Base-by-base conservation (phyloP, 2,888 invertebrate species). In the Andrena camellia region DNA sequence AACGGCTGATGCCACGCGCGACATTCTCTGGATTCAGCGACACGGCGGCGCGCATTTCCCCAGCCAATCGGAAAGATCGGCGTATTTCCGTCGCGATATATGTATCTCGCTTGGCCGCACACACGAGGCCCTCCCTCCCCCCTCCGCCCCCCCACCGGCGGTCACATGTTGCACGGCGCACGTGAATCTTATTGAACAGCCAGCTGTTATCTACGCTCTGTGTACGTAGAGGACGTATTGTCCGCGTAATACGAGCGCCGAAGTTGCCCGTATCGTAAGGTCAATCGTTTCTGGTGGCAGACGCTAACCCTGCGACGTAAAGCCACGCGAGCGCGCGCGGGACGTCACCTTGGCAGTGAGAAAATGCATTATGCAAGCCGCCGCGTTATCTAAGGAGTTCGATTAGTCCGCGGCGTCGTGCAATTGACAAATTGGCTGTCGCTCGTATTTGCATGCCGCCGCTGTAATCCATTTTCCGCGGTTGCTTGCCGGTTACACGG, bases 101-200 rank as follows among this genome's bases (percentile, higher is more conserved):
- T n/a, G n/a, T n/a, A 62, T 52, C 67, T 69, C 52, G 59, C 57
- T 74, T 73, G 23, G 54, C 78, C 62, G 29, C 29, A 54, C 69
- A 59, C 64, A 17, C 64, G 26, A 33, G 23, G 31, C 23, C 50
- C 5, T 8, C 20, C n/a, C n/a, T n/a, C n/a, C n/a, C n/a, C n/a
- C n/a, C n/a, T n/a, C n/a, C n/a, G n/a, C n/a, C n/a, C n/a, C n/a
- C n/a, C n/a, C n/a, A n/a, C n/a, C n/a, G n/a, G 17, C 23, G 63
- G 75, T 84, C 84, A 84, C 83, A 83, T 79, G 81, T 73, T 42
- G 13, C 17, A 5, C 54, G 70, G 23, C 1, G 48, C 84, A 84
- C 80, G 84, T 84, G 84, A 80, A 84, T 84, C 80, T 84, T 84
- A 85, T 81, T 84, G 84, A 81, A 81, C 77, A 31, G 48, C 31